Conservation (phyloP, 2,888 invertebrate genomes). For the Leucania comma region DNA sequence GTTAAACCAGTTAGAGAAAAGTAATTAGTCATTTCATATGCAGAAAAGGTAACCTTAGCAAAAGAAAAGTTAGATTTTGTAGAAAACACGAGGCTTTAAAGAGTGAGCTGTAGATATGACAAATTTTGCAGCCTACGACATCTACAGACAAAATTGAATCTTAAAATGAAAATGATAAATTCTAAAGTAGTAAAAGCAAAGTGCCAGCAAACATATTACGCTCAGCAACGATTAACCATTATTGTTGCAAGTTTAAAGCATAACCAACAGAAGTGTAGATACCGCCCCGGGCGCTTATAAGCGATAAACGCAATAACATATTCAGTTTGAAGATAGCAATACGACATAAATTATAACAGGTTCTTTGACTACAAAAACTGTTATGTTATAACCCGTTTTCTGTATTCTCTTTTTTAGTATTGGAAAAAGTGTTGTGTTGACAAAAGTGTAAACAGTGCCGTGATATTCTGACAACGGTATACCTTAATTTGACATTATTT, state of each 20-base stretch:
- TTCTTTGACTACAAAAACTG: constrained; percentile 52
- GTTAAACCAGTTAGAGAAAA: background rate
- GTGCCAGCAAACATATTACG: constrained; percentile 16
- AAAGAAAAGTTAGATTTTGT: background rate
- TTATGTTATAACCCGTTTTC: constrained; percentile 48
- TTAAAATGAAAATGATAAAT: background rate
- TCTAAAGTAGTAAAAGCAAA: background rate
- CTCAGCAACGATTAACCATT: constrained; percentile 43
- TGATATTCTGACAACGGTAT: constrained; percentile 8
- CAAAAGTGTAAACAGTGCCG: constrained; percentile 16
- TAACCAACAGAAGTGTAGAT: constrained; percentile 38
- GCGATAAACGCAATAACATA: constrained; percentile 57
- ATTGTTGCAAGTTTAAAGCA: constrained; percentile 47
- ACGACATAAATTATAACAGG: constrained; percentile 57
- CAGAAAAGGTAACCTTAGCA: background rate
- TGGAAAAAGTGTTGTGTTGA: constrained; percentile 25
- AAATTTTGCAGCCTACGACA: background rate
- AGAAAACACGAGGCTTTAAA: background rate
- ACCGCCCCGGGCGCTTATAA: constrained; percentile 42
- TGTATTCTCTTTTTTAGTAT: constrained; percentile 15
- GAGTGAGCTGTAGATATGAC: background rate
- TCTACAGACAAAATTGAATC: background rate
- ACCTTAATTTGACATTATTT: background rate
- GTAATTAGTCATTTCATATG: background rate
- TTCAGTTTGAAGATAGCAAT: constrained; percentile 58